These are phyloP conservation scores for Incurvaria masculella DNA, from an alignment of 2,888 invertebrate species.

Conservation along the genomic window DNA sequence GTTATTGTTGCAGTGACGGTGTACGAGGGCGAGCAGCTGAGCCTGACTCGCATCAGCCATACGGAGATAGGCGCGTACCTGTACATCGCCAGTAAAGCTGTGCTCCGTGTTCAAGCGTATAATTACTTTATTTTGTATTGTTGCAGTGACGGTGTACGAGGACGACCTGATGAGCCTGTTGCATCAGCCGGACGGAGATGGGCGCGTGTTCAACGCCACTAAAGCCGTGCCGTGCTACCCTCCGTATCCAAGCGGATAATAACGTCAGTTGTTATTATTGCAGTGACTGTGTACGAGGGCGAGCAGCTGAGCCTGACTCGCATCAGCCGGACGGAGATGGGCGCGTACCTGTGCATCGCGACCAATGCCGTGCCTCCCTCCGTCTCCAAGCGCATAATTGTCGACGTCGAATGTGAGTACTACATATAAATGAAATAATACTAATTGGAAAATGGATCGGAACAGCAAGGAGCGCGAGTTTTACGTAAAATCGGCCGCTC, in stretches of 20 bases:
- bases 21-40: conserved; percentile 82
- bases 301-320: conserved; percentile 81
- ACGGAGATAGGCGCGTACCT: conserved; percentile 86
- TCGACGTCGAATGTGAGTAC: conserved; percentile 85
- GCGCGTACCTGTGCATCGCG: conserved; percentile 78
- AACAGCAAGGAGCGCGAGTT: too few species aligned
- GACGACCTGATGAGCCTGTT: conserved; percentile 80
- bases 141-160: conserved; percentile 77
- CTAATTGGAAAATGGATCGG: too few species aligned
- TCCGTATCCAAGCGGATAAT: conserved; percentile 91
- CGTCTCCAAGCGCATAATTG: conserved; percentile 87
- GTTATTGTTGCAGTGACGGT: conserved; percentile 78
- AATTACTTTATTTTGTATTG: too few species aligned
- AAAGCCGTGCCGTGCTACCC: conserved; percentile 88
- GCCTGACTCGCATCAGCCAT: conserved; percentile 81
- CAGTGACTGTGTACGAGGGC: conserved; percentile 81
- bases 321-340: conserved; percentile 87
- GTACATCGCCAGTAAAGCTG: conserved; percentile 81
- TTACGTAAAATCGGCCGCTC: too few species aligned
- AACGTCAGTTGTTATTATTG: too few species aligned
- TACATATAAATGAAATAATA: too few species aligned
- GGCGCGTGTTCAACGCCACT: conserved; percentile 78
- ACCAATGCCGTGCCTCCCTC: conserved; percentile 88
- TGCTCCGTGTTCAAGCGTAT: conserved; percentile 90
- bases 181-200: conserved; percentile 87